phyloP scores from a whole-genome alignment of 1,140 invertebrate genomes.

The Hypsibius dujardini region DNA sequence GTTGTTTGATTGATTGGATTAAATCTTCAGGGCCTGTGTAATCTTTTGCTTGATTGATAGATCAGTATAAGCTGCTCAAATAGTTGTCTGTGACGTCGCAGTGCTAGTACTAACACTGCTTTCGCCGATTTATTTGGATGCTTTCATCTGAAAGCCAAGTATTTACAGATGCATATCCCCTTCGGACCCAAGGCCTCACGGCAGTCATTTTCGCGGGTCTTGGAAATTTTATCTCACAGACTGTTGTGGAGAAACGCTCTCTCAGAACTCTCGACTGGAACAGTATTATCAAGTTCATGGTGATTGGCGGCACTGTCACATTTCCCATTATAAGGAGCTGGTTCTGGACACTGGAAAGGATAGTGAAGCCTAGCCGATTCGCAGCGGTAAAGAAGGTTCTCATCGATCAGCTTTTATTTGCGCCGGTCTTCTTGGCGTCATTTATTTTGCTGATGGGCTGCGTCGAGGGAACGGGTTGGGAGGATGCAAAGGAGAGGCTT shows the following conservation, averaged over 20 bases:
- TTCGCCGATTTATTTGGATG: no score
- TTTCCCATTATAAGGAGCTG: conserved; percentile 5
- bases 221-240: neutral
- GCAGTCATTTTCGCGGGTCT: neutral
- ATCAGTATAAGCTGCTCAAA: no score
- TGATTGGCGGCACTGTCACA: neutral
- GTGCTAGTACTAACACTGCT: no score
- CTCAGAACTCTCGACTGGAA: neutral
- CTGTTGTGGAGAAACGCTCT: neutral
- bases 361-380: conserved; percentile 7
- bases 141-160: no score
- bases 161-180: conserved; percentile 1
- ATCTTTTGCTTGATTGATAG: no score
- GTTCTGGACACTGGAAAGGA: conserved; percentile 11
- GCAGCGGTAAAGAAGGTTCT: conserved; percentile 47
- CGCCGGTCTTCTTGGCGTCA: conserved; percentile 44
- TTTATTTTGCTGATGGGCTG: conserved; percentile 41
- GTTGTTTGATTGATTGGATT: no score
- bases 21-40: no score
- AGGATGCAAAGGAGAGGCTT: neutral
- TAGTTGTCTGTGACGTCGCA: no score
- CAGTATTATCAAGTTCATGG: neutral
- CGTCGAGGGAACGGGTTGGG: conserved; percentile 38
- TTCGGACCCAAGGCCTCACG: neutral
- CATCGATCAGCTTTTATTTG: conserved; percentile 53